These are phyloP conservation scores for Neosalanx taihuensis DNA, from an alignment of 2,797 vertebrate genomes.

Conservation along the genomic window DNA sequence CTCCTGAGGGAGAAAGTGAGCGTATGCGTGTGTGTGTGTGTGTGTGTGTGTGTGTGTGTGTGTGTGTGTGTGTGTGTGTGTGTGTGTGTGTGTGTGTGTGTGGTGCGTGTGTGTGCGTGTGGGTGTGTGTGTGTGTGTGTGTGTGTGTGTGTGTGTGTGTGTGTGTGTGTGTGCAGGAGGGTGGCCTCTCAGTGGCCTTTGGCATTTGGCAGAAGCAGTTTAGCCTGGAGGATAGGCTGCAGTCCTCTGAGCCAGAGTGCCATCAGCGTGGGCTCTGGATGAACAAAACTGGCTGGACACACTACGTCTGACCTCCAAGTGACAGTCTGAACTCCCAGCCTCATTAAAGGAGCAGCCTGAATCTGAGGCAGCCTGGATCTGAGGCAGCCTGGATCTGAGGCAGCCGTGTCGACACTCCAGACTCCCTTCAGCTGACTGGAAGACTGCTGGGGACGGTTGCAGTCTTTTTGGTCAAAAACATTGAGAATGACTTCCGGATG, in stretches of 20 bases:
- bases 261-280: background rate
- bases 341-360: slow-evolving; percentile 31
- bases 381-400: slow-evolving; percentile 36
- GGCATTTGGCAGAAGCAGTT: slow-evolving; percentile 38
- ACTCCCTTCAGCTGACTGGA: too few species aligned
- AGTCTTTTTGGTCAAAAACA: background rate
- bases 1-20: slow-evolving; percentile 26
- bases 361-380: slow-evolving; percentile 41
- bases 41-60: background rate
- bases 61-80: background rate
- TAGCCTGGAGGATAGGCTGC: slow-evolving; percentile 33
- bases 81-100: slow-evolving; percentile 50
- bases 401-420: too few species aligned
- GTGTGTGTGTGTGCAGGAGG: background rate
- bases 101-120: background rate
- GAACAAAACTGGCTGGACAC: too few species aligned
- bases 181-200: background rate
- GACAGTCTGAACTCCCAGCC: slow-evolving; percentile 44
- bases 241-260: slow-evolving; percentile 7
- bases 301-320: slow-evolving; percentile 53
- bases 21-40: background rate
- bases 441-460: background rate
- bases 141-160: background rate
- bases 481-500: too few species aligned
- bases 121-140: slow-evolving; percentile 1